phyloP scores from a whole-genome alignment of 2,888 invertebrate species.

The Eupithecia vulgata region DNA sequence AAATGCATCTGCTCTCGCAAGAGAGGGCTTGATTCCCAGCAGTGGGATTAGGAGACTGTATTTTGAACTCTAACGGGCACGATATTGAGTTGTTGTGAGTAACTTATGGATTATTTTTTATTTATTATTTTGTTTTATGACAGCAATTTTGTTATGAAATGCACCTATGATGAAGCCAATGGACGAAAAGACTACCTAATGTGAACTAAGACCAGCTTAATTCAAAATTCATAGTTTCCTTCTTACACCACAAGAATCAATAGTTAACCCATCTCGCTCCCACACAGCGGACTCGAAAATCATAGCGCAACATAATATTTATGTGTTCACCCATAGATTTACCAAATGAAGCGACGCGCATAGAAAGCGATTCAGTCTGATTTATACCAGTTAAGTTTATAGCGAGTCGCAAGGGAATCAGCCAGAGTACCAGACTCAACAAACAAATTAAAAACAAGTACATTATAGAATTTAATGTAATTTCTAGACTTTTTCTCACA shows the following conservation, averaged over 20 bases:
- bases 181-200: neutral
- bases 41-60: neutral
- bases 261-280: neutral
- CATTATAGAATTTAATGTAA: neutral
- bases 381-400: constrained; percentile 18
- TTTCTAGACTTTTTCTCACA: neutral
- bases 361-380: constrained; percentile 31
- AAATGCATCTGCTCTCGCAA: constrained; percentile 1
- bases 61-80: neutral
- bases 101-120: neutral
- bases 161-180: neutral
- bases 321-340: neutral
- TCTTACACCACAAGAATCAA: neutral
- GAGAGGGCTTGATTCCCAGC: neutral
- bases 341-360: constrained; percentile 10
- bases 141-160: neutral
- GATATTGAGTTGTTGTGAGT: neutral
- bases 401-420: constrained; percentile 16
- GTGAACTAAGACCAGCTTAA: constrained; percentile 4
- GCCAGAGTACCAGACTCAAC: neutral
- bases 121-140: neutral
- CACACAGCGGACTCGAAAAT: neutral
- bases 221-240: neutral
- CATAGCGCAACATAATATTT: neutral
- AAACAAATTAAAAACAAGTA: neutral